Evolutionary conservation across 2,113 vertebrate genomes (phyloP), one percentile per base, ranked within the genome.

Genomic region (Ceyx melanurus): DNA sequence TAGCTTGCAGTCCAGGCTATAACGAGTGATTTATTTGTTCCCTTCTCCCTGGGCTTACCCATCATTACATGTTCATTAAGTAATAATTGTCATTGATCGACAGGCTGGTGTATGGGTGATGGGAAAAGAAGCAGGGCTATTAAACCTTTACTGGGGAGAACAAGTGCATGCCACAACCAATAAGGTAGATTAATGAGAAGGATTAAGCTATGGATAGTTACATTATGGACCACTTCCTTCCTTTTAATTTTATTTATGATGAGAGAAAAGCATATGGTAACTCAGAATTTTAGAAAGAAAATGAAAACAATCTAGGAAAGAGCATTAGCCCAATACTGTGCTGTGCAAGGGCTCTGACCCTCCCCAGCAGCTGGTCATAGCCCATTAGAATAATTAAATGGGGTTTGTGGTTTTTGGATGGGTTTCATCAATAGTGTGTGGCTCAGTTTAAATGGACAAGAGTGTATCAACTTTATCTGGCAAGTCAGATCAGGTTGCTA

Each of bases 51-150:
- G 86, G 93, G 73, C 94, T 95, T 94, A 76, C 50, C 94, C 82
- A 82, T 98, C 96, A 90, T 97, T 98, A 97, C 71, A 58, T 98
- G 97, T 98, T 98, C 98, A 98, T 98, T 98, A 98, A 97, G 96
- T 83, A 95, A 97, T 97, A 97, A 98, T 97, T 98, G 97, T 94
- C 97, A 98, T 97, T 98, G 97, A 98, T 98, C 89, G 95, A 97
- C 97, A 98, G 85, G 83, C 96, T 92, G 85, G 73, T 75, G 89
- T 92, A 92, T 94, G 94, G 95, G 73, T 96, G 96, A 93, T 83
- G 92, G 88, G 95, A 92, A 94, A 58, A 97, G 96, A 95, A 97
- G 61, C 90, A 92, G 95, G 96, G 64, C 86, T 93, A 73, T 95
- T 96, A 93, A 96, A 93, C 90, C 94, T 95, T 96, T 96, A 92